Percentiles rank a stretch among this genome's conserved stretches.
These are phyloP conservation scores for Cerceris ruficornis DNA, from an alignment of 2,888 invertebrate genomes.

Conservation along the genomic window DNA sequence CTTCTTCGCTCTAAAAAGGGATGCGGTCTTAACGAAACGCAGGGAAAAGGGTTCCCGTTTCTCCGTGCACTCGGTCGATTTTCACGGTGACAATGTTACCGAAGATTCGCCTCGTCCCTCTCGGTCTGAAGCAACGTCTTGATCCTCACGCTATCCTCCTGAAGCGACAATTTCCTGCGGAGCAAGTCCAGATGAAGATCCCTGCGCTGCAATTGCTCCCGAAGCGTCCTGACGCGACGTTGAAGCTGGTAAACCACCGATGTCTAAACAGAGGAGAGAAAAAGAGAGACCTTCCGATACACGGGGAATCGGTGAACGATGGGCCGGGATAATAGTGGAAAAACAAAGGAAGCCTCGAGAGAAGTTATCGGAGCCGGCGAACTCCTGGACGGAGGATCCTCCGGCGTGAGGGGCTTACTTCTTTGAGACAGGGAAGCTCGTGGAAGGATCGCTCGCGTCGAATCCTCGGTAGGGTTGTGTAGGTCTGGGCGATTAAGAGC, in stretches of 20 bases:
- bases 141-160: slow-evolving; percentile 88
- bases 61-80: background rate
- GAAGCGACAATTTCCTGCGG: slow-evolving; percentile 92
- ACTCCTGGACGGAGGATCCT: background rate
- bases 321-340: background rate
- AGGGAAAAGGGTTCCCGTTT: background rate
- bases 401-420: slow-evolving; percentile 84
- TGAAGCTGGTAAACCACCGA: slow-evolving; percentile 95
- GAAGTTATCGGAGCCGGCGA: background rate
- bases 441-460: slow-evolving; percentile 91
- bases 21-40: background rate
- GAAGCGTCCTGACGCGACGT: slow-evolving; percentile 90
- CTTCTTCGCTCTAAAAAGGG: slow-evolving; percentile 86
- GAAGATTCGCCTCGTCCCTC: slow-evolving; percentile 82
- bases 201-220: slow-evolving; percentile 95
- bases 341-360: background rate
- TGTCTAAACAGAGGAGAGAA: slow-evolving; percentile 84
- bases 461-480: slow-evolving; percentile 88
- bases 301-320: background rate
- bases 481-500: slow-evolving; percentile 83
- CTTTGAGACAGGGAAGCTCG: slow-evolving; percentile 89
- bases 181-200: slow-evolving; percentile 95
- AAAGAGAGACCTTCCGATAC: background rate
- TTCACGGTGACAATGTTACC: slow-evolving; percentile 68
- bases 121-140: slow-evolving; percentile 84